Conservation (phyloP, 2,888 invertebrate genomes). For the Sphaeridia pumilis region DNA sequence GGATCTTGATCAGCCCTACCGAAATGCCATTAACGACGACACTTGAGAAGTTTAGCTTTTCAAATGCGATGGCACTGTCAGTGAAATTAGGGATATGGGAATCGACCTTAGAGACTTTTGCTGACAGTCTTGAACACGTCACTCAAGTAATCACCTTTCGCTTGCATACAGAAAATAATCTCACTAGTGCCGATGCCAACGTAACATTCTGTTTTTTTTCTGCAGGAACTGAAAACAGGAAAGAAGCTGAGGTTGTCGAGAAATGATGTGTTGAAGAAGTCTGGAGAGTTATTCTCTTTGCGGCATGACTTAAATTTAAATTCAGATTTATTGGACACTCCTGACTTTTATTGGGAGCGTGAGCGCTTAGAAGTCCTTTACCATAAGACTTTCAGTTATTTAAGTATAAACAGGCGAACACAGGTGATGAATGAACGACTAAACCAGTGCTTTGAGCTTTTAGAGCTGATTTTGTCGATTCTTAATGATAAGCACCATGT, state of each 20-base stretch:
- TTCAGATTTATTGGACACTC: conserved; percentile 85
- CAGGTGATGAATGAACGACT: conserved; percentile 91
- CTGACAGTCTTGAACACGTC: conserved; percentile 68
- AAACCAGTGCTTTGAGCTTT: conserved; percentile 83
- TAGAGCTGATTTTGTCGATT: conserved; percentile 77
- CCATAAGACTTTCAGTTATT: conserved; percentile 66
- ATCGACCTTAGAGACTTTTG: conserved; percentile 66
- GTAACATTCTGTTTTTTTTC: background rate
- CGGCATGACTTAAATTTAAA: conserved; percentile 83
- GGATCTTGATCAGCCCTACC: conserved; percentile 46
- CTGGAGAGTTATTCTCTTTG: conserved; percentile 78
- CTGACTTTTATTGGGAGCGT: conserved; percentile 97
- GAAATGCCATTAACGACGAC: conserved; percentile 43
- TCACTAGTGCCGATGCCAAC: background rate
- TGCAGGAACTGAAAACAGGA: conserved; percentile 59
- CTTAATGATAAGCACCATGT: conserved; percentile 86
- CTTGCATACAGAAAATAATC: too few species aligned
- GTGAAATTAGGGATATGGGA: conserved; percentile 95
- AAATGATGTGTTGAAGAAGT: conserved; percentile 60
- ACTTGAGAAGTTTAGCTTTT: conserved; percentile 84
- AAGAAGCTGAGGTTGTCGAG: conserved; percentile 56
- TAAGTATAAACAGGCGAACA: conserved; percentile 71
- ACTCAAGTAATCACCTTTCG: conserved; percentile 46
- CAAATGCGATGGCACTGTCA: conserved; percentile 84
- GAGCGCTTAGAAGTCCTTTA: conserved; percentile 78